phyloP scores from a whole-genome alignment of 2,113 vertebrate species.

The Cebus imitator region DNA sequence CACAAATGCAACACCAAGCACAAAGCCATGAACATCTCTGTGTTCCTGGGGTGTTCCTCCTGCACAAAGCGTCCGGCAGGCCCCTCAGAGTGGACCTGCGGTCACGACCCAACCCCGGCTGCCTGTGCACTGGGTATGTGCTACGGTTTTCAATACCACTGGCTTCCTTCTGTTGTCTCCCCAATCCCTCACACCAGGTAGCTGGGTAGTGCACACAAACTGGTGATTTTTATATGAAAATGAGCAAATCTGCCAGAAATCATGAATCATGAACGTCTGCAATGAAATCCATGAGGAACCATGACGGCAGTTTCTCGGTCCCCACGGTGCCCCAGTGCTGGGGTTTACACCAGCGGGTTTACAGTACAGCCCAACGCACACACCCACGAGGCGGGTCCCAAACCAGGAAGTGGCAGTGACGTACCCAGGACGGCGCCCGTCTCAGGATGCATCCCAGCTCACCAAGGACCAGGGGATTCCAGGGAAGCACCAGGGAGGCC shows the following conservation, averaged over 20 bases:
- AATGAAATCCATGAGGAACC: accelerated
- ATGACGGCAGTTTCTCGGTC: accelerated
- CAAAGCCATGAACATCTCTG: accelerated
- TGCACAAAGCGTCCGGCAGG: neutral
- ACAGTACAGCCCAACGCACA: neutral
- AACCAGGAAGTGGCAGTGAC: neutral
- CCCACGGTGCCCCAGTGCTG: too few relatives aligned
- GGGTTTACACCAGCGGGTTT: neutral
- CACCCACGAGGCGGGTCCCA: neutral
- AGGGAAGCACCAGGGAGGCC: neutral
- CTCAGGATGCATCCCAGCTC: neutral
- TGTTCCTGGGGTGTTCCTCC: neutral
- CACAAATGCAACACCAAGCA: neutral
- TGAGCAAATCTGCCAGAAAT: too few relatives aligned
- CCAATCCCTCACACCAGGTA: neutral
- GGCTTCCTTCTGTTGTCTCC: neutral
- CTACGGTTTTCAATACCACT: neutral
- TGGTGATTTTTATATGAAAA: too few relatives aligned
- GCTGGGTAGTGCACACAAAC: neutral
- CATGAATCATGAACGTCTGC: accelerated
- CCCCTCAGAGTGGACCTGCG: neutral
- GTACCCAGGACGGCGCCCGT: neutral
- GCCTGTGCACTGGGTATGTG: accelerated
- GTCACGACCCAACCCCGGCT: neutral
- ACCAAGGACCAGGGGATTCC: neutral